These are phyloP conservation scores for Musca vetustissima DNA, from an alignment of 1,140 invertebrate genomes.

Conservation along the genomic window DNA sequence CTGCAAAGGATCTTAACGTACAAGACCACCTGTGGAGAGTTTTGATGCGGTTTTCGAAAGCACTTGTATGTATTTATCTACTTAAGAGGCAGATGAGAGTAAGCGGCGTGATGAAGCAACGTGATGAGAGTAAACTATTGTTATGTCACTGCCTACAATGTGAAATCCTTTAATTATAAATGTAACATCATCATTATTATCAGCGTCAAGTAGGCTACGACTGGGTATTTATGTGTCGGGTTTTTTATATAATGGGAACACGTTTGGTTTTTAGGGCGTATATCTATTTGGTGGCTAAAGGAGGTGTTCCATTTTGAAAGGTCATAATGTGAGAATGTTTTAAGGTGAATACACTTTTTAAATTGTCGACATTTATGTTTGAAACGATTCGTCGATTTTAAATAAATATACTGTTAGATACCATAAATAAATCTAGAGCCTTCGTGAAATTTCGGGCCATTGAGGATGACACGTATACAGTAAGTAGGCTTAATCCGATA, in stretches of 20 bases:
- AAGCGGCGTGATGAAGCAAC: neutral
- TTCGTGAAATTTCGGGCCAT: too few species aligned
- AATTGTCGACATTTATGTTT: too few species aligned
- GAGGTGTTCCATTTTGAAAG: slow-evolving; percentile 12
- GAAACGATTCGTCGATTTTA: too few species aligned
- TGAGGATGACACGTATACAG: too few species aligned
- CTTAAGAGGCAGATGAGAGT: slow-evolving; percentile 2
- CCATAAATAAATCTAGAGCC: too few species aligned
- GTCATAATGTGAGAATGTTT: slow-evolving; percentile 17
- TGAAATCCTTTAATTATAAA: slow-evolving; percentile 16
- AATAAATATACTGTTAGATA: too few species aligned
- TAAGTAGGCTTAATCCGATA: too few species aligned
- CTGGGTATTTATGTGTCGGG: too few species aligned
- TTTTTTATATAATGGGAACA: neutral
- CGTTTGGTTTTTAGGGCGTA: slow-evolving; percentile 7
- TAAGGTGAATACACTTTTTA: too few species aligned
- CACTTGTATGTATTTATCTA: slow-evolving; percentile 23
- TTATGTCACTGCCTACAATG: neutral
- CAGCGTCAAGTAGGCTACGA: too few species aligned
- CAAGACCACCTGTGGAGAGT: neutral
- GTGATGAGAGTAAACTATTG: neutral
- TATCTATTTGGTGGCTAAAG: slow-evolving; percentile 11
- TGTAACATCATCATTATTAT: too few species aligned
- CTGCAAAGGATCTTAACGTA: slow-evolving; percentile 13
- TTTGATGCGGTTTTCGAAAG: slow-evolving; percentile 24